Evolutionary conservation across 2,113 vertebrate species (phyloP), one percentile per base, ranked within the genome.

Genomic region (Calonectris borealis): DNA sequence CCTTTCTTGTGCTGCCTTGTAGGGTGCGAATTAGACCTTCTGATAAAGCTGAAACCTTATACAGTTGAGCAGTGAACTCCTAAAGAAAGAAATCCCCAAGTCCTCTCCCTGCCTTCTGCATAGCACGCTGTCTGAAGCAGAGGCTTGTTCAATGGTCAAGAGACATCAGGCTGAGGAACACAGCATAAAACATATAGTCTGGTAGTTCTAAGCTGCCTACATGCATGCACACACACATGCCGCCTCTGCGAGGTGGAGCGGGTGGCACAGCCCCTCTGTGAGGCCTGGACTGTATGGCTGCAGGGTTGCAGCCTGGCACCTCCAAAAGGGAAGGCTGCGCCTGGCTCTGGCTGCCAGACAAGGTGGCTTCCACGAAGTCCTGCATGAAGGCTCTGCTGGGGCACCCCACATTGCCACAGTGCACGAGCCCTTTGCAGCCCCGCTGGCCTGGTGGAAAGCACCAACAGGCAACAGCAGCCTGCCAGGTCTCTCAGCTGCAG

Each of bases 381-480:
- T 9, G 2, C 0, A 0, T 5, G 55, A 70, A 91, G 38, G 38
- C 4, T 34, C 11, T 86, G 60, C 51, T 25, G n/a, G 18, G 55
- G 48, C 66, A 83, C 38, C 11, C 32, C 38, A 22, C 2, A 2
- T 0, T 10, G 34, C 21, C 40, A 8, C 0, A 11, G 55, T 0
- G 12, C 70, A 38, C 0, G 0, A 79, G 70, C 22, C 66, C 34
- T 49, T 0, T 26, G 64, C 60, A 86, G 72, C 55, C 25, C 64
- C n/a, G 40, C 21, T 24, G 55, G 34, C 40, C 54, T 11, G 19
- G 15, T 54, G 42, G 64, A 36, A 49, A 90, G 62, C 40, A 72
- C n/a, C 79, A 38, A 25, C 22, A 46, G 38, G 22, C 31, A 58
- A 52, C 9, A 1, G 18, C 71, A 68, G 62, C 16, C 71, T 65